phyloP scores from a whole-genome alignment of 2,113 vertebrate genomes.

The Catagonus wagneri region DNA sequence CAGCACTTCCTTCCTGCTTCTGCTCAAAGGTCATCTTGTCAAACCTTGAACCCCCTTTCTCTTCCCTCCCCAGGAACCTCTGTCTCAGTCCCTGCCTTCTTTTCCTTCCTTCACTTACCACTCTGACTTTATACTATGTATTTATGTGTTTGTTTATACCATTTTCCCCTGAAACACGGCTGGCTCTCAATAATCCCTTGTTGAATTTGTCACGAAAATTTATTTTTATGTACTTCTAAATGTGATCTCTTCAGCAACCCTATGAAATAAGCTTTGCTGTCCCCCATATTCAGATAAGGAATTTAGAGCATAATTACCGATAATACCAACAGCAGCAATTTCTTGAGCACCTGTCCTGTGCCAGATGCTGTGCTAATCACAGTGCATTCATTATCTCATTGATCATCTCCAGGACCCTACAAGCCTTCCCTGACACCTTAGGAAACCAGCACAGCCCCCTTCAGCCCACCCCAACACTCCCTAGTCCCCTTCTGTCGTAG shows the following conservation, averaged over 20 bases:
- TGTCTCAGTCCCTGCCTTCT: neutral
- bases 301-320: constrained; percentile 60
- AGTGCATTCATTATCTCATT: neutral
- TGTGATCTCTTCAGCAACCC: constrained; percentile 13
- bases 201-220: constrained; percentile 31
- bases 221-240: constrained; percentile 54
- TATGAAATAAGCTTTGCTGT: constrained; percentile 35
- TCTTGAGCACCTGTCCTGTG: neutral
- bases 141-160: neutral
- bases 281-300: constrained; percentile 37
- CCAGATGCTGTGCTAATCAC: neutral
- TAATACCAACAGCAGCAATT: constrained; percentile 30
- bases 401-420: neutral
- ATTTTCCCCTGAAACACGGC: neutral
- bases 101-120: neutral
- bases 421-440: neutral
- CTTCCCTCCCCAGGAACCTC: neutral
- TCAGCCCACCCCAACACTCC: neutral
- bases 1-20: neutral
- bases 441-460: neutral
- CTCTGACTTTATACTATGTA: neutral
- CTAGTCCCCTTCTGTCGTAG: rapidly evolving
- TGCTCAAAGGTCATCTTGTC: neutral
- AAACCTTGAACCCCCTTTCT: neutral
- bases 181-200: neutral